phyloP scores from a whole-genome alignment of 2,797 vertebrate genomes.

The Sebastes oblongus region DNA sequence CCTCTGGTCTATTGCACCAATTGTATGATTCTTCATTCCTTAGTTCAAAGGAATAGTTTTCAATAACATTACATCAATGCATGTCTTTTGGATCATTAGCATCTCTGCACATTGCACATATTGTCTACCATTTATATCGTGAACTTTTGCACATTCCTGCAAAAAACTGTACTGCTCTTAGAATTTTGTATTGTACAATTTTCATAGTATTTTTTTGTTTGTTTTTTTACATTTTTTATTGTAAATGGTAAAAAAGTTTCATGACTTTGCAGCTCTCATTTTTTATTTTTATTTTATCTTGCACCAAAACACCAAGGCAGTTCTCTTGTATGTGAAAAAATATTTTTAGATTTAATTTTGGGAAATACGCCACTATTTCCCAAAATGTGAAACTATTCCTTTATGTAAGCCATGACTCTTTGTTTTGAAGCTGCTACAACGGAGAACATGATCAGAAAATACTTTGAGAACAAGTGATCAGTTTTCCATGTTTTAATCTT shows the following conservation, averaged over 20 bases:
- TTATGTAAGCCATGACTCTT: not conserved
- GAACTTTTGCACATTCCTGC: not conserved
- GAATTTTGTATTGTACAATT: not conserved
- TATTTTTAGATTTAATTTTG: not conserved
- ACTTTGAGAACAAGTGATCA: not conserved
- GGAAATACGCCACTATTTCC: not conserved
- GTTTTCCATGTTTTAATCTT: not conserved
- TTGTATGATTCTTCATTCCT: not conserved
- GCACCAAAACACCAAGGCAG: not conserved
- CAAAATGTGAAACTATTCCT: not conserved
- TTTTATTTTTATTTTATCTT: not conserved
- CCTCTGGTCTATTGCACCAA: not conserved
- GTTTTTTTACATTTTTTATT: not conserved
- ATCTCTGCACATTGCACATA: not conserved
- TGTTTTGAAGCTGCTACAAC: not conserved
- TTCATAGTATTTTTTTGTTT: not conserved
- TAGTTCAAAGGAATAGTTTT: not conserved
- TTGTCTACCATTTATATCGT: not conserved
- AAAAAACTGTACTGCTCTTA: not conserved
- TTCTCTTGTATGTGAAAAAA: not conserved
- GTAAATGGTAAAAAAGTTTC: not conserved
- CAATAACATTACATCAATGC: not conserved
- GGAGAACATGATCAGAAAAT: not conserved
- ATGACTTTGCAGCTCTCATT: not conserved
- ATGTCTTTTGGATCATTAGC: not conserved